Evolutionary conservation across 1,140 invertebrate species (phyloP), one percentile per base, ranked within the genome.

Genomic region (Dendroctonus valens): DNA sequence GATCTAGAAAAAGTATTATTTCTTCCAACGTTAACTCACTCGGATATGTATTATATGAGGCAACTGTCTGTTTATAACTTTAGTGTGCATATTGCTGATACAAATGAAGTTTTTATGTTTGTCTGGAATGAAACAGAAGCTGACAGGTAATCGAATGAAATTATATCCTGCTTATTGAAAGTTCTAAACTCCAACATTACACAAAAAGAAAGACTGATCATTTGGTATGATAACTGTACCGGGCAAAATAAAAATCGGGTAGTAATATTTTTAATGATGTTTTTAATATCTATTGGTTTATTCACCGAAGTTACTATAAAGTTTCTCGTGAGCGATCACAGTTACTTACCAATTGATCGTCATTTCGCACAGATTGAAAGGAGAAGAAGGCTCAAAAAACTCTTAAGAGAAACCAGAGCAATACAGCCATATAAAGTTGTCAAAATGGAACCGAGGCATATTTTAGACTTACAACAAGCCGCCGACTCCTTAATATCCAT

Each of bases 321-420:
- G 12, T 65, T 65, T 58, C 40, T 65, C 7, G 38, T 58, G 5
- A 65, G 41, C 5, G 62, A 53, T 6, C 62, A 65, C 53, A 42
- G 7, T 40, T 58, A 44, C 38, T 12, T 65, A 12, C 50, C 50
- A 9, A 46, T 41, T 11, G 53, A 65, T 39, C 2, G 44, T 5
- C 52, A 65, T 46, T 65, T 65, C 40, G 52, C 61, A 12, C 40
- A 3, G 8, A 64, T 64, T 2, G 40, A 54, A 57, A 64, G 41
- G 14, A 8, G 51, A 6, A 64, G 52, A 49, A 53, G n/a, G n/a
- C n/a, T n/a, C n/a, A n/a, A n/a, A n/a, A n/a, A n/a, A n/a, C n/a
- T n/a, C n/a, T n/a, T n/a, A n/a, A n/a, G n/a, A n/a, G n/a, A n/a
- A n/a, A n/a, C n/a, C n/a, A n/a, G n/a, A n/a, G n/a, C n/a, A n/a